A percentile compares a stretch with the other conserved stretches of the same genome.
Conservation (phyloP, 1,140 invertebrate genomes). For the Holotrichia oblita region DNA sequence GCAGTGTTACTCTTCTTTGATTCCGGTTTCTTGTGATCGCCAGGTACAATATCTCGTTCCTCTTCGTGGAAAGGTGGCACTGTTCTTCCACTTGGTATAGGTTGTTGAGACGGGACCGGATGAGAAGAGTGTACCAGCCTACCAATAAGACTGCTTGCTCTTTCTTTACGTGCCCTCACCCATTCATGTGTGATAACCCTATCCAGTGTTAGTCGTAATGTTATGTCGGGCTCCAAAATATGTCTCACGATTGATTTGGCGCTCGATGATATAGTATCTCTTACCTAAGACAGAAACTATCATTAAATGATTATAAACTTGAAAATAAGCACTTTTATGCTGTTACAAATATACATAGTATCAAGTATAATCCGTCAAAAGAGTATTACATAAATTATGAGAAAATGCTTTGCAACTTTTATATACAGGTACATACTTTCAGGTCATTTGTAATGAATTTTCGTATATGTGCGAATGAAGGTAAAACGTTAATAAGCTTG, state of each 20-base stretch:
- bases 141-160: constrained; percentile 57
- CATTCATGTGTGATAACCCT: constrained; percentile 78
- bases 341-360: too few species aligned
- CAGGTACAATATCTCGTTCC: constrained; percentile 51
- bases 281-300: constrained; percentile 42
- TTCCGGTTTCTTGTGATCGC: constrained; percentile 58
- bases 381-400: too few species aligned
- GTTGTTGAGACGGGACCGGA: constrained; percentile 47
- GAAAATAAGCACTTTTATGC: not conserved
- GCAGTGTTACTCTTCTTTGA: constrained; percentile 57
- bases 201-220: constrained; percentile 75
- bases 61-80: constrained; percentile 45
- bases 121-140: constrained; percentile 63
- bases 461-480: too few species aligned
- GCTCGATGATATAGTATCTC: constrained; percentile 70
- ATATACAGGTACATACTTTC: too few species aligned
- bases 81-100: constrained; percentile 44
- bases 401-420: too few species aligned
- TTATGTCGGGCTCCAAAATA: constrained; percentile 83
- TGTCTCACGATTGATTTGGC: constrained; percentile 78
- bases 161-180: constrained; percentile 66
- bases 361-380: too few species aligned
- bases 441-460: too few species aligned
- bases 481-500: too few species aligned
- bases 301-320: not conserved